phyloP scores from a whole-genome alignment of 2,888 invertebrate genomes.

The Caenorhabditis wallacei region DNA sequence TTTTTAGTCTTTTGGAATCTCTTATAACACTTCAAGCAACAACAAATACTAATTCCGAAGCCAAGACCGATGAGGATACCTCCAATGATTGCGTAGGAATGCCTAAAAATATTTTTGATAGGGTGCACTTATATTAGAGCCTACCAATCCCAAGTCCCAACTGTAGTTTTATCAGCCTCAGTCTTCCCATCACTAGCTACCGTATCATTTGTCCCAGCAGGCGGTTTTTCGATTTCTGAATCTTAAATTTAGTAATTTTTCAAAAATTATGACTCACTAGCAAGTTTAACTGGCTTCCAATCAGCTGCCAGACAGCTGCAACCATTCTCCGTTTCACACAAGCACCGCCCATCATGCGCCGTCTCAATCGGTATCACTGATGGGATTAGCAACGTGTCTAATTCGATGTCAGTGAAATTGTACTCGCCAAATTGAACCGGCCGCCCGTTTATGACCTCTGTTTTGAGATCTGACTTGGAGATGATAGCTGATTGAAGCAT shows the following conservation, averaged over 20 bases:
- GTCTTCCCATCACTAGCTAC: constrained; percentile 18
- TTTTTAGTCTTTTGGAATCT: constrained; percentile 24
- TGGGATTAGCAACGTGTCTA: constrained; percentile 79
- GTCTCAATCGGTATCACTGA: constrained; percentile 82
- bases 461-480: constrained; percentile 70
- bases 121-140: no score
- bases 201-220: constrained; percentile 21
- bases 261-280: constrained; percentile 62
- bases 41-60: constrained; percentile 17
- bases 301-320: constrained; percentile 82
- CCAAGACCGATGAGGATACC: not conserved
- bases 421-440: constrained; percentile 78
- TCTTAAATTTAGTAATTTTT: not conserved
- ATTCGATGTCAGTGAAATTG: constrained; percentile 80
- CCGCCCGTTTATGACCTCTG: constrained; percentile 74
- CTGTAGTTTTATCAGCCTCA: not conserved
- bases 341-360: constrained; percentile 76
- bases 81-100: constrained; percentile 27
- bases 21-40: constrained; percentile 27
- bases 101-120: no score
- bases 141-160: constrained; percentile 12
- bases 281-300: constrained; percentile 77
- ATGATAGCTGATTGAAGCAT: constrained; percentile 72
- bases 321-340: constrained; percentile 78
- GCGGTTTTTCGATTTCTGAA: constrained; percentile 56